Conservation (phyloP, 2,888 invertebrate genomes). For the Tenthredo mesomela region DNA sequence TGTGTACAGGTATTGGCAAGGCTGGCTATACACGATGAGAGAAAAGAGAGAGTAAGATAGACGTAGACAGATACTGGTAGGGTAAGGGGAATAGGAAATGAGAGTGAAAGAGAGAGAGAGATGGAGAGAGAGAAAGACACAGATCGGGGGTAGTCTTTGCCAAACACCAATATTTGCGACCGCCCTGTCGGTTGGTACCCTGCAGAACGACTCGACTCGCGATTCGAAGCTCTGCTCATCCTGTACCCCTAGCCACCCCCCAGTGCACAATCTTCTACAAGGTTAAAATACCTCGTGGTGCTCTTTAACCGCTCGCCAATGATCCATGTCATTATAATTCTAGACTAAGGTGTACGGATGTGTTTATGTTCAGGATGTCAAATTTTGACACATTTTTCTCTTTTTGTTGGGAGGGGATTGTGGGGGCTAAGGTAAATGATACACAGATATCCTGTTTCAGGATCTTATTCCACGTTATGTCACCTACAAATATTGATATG, state of each 20-base stretch:
- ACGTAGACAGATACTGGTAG: constrained; percentile 57
- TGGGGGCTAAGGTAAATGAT: too few relatives aligned
- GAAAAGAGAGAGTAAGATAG: constrained; percentile 44
- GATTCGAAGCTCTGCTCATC: constrained; percentile 62
- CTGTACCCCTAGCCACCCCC: background rate
- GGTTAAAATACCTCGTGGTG: background rate
- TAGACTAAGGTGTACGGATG: background rate
- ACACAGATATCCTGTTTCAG: too few relatives aligned
- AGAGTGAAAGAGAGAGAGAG: constrained; percentile 62
- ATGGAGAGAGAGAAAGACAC: constrained; percentile 72
- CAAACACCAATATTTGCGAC: constrained; percentile 78
- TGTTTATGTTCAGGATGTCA: too few relatives aligned
- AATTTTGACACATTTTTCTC: too few relatives aligned
- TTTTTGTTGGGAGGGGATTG: too few relatives aligned
- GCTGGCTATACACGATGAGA: background rate
- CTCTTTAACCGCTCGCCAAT: background rate
- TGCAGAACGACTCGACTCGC: constrained; percentile 72
- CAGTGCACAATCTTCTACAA: background rate
- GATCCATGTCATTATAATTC: background rate
- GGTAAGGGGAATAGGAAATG: constrained; percentile 61
- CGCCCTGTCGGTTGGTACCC: constrained; percentile 77
- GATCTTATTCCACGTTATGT: too few relatives aligned
- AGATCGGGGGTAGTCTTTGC: constrained; percentile 77
- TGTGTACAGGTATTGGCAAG: constrained; percentile 44
- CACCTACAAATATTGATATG: too few relatives aligned